A percentile compares a stretch with the other conserved stretches of the same genome.
These are phyloP conservation scores for Caenorhabditis drosophilae DNA, from an alignment of 2,888 invertebrate genomes.

Conservation along the genomic window DNA sequence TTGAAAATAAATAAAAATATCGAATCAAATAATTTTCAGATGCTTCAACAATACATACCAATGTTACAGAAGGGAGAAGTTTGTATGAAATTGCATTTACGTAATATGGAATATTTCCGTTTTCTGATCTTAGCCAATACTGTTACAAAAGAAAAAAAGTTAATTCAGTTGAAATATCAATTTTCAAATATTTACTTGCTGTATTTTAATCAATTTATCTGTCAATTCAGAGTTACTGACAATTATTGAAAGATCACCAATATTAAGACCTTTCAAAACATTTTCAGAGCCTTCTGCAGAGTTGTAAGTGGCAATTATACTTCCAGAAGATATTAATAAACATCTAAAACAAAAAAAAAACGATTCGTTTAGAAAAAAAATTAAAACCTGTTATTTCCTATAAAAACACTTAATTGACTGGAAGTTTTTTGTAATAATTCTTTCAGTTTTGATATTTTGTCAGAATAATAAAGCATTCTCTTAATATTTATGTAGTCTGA, in stretches of 20 bases:
- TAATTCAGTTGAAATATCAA: too few species aligned
- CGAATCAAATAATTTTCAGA: constrained; percentile 31
- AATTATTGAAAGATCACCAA: constrained; percentile 21
- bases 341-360: constrained; percentile 12
- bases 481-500: constrained; percentile 21
- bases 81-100: constrained; percentile 23
- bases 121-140: constrained; percentile 31
- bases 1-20: constrained; percentile 31
- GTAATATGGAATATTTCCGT: constrained; percentile 34
- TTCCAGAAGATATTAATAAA: constrained; percentile 14
- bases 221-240: constrained; percentile 6
- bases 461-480: constrained; percentile 20
- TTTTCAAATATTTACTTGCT: too few species aligned
- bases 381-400: constrained; percentile 22
- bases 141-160: constrained; percentile 23
- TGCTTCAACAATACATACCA: constrained; percentile 29
- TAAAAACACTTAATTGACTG: constrained; percentile 24
- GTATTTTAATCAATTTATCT: constrained; percentile 18
- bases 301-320: constrained; percentile 33
- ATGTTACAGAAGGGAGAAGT: constrained; percentile 21
- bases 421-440: constrained; percentile 23
- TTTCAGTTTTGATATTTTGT: constrained; percentile 16
- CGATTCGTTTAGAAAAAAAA: background rate
- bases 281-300: constrained; percentile 17
- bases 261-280: constrained; percentile 21